Conservation (phyloP, 2,888 invertebrate species). For the Diaperis boleti region DNA sequence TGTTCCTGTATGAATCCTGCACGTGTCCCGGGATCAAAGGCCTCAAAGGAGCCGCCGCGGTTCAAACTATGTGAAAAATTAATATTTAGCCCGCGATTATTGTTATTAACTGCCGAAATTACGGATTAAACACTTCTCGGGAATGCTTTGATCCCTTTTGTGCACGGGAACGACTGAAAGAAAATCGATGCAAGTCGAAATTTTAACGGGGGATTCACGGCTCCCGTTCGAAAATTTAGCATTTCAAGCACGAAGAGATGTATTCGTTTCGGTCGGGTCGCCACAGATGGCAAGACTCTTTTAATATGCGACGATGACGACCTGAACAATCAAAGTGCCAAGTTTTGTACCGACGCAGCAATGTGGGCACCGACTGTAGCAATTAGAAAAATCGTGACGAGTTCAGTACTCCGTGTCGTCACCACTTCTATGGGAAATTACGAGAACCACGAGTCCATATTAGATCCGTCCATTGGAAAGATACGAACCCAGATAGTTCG, state of each 20-base stretch:
- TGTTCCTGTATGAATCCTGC: constrained; percentile 42
- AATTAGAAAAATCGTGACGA: constrained; percentile 44
- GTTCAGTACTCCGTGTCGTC: constrained; percentile 36
- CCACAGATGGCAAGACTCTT: constrained; percentile 54
- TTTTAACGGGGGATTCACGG: too few relatives aligned
- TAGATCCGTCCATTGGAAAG: constrained; percentile 34
- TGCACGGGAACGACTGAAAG: constrained; percentile 7
- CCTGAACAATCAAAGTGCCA: constrained; percentile 50
- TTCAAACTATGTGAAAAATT: constrained; percentile 66
- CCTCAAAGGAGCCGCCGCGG: constrained; percentile 55
- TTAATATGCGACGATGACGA: constrained; percentile 56
- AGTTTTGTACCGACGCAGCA: too few relatives aligned
- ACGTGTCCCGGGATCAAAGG: constrained; percentile 47
- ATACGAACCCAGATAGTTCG: constrained; percentile 18
- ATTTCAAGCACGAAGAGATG: too few relatives aligned
- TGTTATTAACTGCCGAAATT: constrained; percentile 60
- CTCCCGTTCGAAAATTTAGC: too few relatives aligned
- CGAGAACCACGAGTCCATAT: constrained; percentile 18
- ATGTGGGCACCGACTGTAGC: constrained; percentile 20
- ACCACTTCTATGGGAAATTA: constrained; percentile 30
- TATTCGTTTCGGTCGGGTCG: constrained; percentile 56
- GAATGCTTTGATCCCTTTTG: constrained; percentile 50
- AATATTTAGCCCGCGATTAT: constrained; percentile 63
- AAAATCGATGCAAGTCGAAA: constrained; percentile 26
- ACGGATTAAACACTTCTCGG: constrained; percentile 54